A percentile compares a stretch with the other conserved stretches of the same genome.
These are phyloP conservation scores for Stomatorhinus walkeri DNA, from an alignment of 2,797 vertebrate genomes.

Conservation along the genomic window DNA sequence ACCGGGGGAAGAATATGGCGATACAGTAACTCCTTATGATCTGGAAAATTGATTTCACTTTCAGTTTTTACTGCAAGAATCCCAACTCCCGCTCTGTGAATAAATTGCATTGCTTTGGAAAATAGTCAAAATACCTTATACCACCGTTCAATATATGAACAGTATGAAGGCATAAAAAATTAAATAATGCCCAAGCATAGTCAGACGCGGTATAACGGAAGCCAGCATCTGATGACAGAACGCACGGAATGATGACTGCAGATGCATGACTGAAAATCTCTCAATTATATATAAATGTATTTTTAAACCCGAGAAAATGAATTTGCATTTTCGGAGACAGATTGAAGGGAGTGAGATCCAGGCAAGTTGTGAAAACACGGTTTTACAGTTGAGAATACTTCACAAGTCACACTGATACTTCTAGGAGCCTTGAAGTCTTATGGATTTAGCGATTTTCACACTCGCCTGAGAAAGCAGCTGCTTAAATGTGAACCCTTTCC, in stretches of 20 bases:
- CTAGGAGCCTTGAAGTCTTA: conserved; percentile 1
- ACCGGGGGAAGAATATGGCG: background rate
- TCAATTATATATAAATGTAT: background rate
- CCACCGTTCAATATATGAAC: background rate
- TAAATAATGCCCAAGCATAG: background rate
- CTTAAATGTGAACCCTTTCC: conserved; percentile 18
- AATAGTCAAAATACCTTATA: background rate
- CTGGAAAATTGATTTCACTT: background rate
- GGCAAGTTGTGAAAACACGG: background rate
- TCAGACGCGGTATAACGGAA: background rate
- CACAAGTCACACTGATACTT: background rate
- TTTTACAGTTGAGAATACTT: conserved; percentile 11
- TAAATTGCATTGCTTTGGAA: background rate
- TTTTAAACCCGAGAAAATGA: background rate
- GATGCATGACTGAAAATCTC: background rate
- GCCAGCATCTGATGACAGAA: background rate
- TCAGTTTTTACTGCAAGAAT: background rate
- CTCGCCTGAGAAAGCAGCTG: conserved; percentile 23
- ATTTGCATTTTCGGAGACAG: background rate
- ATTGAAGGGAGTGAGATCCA: background rate
- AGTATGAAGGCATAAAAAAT: background rate
- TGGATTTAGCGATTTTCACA: conserved; percentile 23
- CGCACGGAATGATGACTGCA: background rate
- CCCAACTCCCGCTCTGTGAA: background rate
- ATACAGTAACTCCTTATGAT: background rate